Base-by-base conservation (phyloP, 1,140 invertebrate genomes). In the Monomorium pharaonis region DNA sequence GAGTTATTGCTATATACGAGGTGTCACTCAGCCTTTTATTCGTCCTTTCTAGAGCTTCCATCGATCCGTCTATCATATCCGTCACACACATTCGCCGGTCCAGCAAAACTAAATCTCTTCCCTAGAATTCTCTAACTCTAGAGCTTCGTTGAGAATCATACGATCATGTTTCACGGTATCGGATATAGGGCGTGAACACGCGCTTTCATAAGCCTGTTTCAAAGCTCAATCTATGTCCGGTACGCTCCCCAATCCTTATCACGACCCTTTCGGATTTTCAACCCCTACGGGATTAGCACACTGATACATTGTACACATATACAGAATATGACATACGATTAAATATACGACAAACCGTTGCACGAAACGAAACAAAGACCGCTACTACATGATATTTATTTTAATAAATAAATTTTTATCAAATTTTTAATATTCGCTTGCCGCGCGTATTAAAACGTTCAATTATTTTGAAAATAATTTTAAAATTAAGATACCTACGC, bases 141-240 rank as follows among this genome's bases (percentile, higher is more conserved):
- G 30, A 80, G 47, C 30, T 51, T 67, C 42, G 24, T 30, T 7
- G 44, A n/a, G 62, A 80, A 80, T 62, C 24, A 60, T 10, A 12
- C 18, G 76, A 80, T 69, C 62, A 69, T 80, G 33, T 80, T 69
- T 80, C n/a, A 33, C 21, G 12, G 14, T 69, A 37, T 80, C 62
- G 27, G 47, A 80, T 69, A 27, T 80, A 80, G 47, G 47, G 21
- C 58, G 33, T 80, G 54, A 80, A 80, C 47, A 80, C 21, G 63
- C 77, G 63, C 33, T 69, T 69, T 56, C 30, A 21, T 80, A 67
- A 80, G 63, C 47, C 9, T 69, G 21, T 42, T 80, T 80, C 30
- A 80, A 80, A 80, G 77, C 30, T 80, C 33, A 37, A 80, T 67
- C 44, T 65, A 78, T 44, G 60, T 78, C 27, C 60, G n/a, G 27